Evolutionary conservation across 2,888 invertebrate species (phyloP), one percentile per base, ranked within the genome.

Genomic region (Hydriomena furcata): DNA sequence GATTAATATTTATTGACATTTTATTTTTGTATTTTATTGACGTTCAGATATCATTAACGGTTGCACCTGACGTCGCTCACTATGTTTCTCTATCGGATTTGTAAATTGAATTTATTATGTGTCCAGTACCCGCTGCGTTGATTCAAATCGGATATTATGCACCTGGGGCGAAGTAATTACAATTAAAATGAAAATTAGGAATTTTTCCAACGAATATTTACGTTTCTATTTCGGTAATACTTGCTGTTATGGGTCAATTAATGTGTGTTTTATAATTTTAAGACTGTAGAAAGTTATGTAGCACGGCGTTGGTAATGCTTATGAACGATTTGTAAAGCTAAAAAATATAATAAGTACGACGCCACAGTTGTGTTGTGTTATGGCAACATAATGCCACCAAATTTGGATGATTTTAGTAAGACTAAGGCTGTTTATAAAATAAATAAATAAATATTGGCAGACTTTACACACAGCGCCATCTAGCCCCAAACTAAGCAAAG

Each of bases 41-140:
- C 79, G 79, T 84, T 83, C 83, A 80, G 78, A 82, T 84, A 82
- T 83, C 84, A 84, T 86, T 86, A 87, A 81, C 77, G 78, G 73
- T 76, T 76, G 75, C 82, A 78, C 73, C 75, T 73, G 74, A 76
- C 71, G 71, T 63, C 66, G 60, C 61, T 60, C 53, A 38, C 51
- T 45, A 54, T 55, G 53, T 58, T 70, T 65, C 60, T 64, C 56
- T 66, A 60, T 71, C 46, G 31, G 42, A 68, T 71, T 72, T 69
- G 65, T 74, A 73, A 60, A 79, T 76, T 77, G 67, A 80, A 81
- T 81, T 77, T 79, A 81, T 76, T 69, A 79, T 66, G 69, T 72
- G 71, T 65, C 61, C 69, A 59, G 43, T 43, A 58, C 68, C 60
- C 65, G 70, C 79, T 78, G 79, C 68, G 73, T 66, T 69, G 70